Evolutionary conservation across 1,140 invertebrate genomes (phyloP).

Genomic region (Anastrepha obliqua): DNA sequence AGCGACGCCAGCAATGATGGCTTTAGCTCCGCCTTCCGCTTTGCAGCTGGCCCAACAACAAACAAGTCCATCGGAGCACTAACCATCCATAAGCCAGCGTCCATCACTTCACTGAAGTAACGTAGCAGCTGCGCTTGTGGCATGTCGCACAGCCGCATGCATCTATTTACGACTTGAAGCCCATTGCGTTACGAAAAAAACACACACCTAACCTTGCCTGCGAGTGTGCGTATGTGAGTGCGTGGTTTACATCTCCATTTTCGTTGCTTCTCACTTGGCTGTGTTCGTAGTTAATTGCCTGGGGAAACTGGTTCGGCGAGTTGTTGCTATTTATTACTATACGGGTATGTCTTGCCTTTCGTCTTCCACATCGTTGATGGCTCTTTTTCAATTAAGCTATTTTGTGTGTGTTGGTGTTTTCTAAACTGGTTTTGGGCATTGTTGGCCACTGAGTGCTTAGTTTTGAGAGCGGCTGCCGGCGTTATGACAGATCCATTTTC

Average conservation of each 20-base stretch:
- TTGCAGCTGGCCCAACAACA: slow-evolving; percentile 23
- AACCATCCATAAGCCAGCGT: background rate
- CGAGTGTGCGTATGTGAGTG: background rate
- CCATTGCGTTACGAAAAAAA: too few species aligned
- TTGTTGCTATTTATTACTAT: background rate
- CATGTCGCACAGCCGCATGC: background rate
- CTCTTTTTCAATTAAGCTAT: background rate
- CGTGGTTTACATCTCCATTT: slow-evolving; percentile 42
- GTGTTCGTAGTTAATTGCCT: slow-evolving; percentile 19
- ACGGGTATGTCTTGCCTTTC: background rate
- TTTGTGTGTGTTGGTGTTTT: background rate
- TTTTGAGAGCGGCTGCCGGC: background rate
- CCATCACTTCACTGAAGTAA: background rate
- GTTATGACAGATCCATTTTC: background rate
- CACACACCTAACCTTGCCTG: background rate
- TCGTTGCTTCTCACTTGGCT: background rate
- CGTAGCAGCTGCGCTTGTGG: slow-evolving; percentile 10
- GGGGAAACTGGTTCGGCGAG: slow-evolving; percentile 47
- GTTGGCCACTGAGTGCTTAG: background rate
- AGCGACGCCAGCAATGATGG: background rate
- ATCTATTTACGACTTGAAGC: background rate
- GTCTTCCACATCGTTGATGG: background rate
- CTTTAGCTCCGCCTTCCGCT: slow-evolving; percentile 31
- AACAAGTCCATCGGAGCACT: background rate
- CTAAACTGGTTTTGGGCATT: slow-evolving; percentile 35